Conservation (phyloP, 1,140 invertebrate genomes). For the Helicoverpa armigera region DNA sequence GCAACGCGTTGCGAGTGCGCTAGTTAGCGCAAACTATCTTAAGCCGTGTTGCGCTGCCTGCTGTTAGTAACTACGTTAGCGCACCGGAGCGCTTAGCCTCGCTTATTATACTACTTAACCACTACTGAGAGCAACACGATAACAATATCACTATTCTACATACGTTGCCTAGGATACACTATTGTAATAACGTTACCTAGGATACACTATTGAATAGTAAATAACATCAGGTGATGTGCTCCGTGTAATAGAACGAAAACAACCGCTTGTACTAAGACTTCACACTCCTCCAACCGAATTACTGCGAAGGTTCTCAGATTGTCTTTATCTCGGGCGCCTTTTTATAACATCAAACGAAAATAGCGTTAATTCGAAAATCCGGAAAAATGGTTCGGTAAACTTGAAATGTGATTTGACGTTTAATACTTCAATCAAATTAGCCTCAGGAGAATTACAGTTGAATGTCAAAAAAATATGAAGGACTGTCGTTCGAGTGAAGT, state of each 20-base stretch:
- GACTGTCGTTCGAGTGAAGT: not conserved
- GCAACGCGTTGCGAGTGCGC: too few relatives aligned
- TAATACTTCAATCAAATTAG: not conserved
- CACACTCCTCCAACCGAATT: too few relatives aligned
- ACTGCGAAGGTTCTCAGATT: too few relatives aligned
- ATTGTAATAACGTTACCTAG: not conserved
- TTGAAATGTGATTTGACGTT: too few relatives aligned
- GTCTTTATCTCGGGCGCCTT: too few relatives aligned
- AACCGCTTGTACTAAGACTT: too few relatives aligned
- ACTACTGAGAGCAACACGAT: not conserved
- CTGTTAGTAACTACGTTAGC: not conserved
- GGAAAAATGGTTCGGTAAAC: too few relatives aligned
- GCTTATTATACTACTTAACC: slow-evolving; percentile 7
- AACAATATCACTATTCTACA: not conserved
- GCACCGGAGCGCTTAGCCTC: not conserved
- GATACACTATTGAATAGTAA: too few relatives aligned
- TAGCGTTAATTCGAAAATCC: too few relatives aligned
- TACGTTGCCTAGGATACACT: not conserved
- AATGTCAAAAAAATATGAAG: slow-evolving; percentile 3
- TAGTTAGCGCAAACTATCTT: slow-evolving; percentile 31
- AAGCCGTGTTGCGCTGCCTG: slow-evolving; percentile 5
- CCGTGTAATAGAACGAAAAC: too few relatives aligned
- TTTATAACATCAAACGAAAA: too few relatives aligned
- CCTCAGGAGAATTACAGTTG: not conserved
- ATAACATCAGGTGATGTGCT: too few relatives aligned